Evolutionary conservation across 2,797 vertebrate species (phyloP).

Genomic region (Lateolabrax maculatus): DNA sequence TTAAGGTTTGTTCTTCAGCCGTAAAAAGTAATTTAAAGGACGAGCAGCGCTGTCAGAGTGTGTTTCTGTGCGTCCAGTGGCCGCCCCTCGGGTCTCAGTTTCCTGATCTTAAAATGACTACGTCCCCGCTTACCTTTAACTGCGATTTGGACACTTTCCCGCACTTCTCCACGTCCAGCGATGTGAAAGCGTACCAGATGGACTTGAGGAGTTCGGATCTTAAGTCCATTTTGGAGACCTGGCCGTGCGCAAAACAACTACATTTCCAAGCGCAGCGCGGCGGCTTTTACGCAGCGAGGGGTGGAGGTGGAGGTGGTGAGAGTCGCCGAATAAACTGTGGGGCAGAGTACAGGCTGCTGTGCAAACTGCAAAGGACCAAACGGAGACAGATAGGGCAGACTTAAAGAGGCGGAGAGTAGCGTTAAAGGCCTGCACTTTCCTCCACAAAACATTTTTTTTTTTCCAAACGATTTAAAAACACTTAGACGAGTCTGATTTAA

Average conservation of each 20-base stretch:
- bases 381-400: slow-evolving; percentile 55
- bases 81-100: slow-evolving; percentile 32
- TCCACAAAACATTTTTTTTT: not conserved
- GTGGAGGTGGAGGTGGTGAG: slow-evolving; percentile 6
- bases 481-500: rapidly evolving
- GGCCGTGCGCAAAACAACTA: slow-evolving; percentile 49
- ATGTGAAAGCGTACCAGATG: slow-evolving; percentile 98
- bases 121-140: slow-evolving; percentile 89
- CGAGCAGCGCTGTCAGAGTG: not conserved
- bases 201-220: slow-evolving; percentile 95
- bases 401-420: slow-evolving; percentile 73
- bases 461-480: not conserved
- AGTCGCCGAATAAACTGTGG: slow-evolving; percentile 56
- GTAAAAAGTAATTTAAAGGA: not conserved
- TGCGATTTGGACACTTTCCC: slow-evolving; percentile 99
- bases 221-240: slow-evolving; percentile 84
- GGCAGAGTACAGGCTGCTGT: slow-evolving; percentile 58
- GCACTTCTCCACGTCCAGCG: slow-evolving; percentile 93
- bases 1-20: not conserved
- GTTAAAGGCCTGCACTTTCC: slow-evolving; percentile 9
- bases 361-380: slow-evolving; percentile 32
- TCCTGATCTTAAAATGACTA: slow-evolving; percentile 24
- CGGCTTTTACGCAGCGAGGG: slow-evolving; percentile 59
- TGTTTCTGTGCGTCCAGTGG: not conserved
- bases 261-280: slow-evolving; percentile 65